phyloP scores from a whole-genome alignment of 2,797 vertebrate species.

The Eulemur albifrons region DNA sequence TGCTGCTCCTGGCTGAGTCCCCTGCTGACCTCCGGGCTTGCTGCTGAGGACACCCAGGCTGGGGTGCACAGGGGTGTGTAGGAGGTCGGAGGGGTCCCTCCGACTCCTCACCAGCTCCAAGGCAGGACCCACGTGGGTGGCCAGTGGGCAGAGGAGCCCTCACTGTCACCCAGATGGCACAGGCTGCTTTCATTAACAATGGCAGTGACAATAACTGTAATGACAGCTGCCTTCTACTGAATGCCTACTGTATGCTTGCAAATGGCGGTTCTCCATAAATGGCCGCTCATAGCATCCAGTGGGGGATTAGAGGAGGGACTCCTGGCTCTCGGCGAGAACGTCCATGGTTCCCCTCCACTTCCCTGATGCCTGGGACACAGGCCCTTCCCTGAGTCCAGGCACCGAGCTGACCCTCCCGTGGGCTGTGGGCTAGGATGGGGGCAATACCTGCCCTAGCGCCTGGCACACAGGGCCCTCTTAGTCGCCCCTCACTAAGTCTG shows the following conservation, averaged over 20 bases:
- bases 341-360: not conserved
- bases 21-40: not conserved
- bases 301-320: too few species aligned
- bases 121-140: fast-evolving
- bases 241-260: not conserved
- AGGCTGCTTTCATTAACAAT: not conserved
- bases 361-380: not conserved
- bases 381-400: not conserved
- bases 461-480: not conserved
- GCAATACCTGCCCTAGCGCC: not conserved
- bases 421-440: not conserved
- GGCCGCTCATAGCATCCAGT: not conserved
- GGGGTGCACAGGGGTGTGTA: fast-evolving
- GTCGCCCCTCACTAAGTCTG: not conserved
- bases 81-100: fast-evolving
- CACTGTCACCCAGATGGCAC: not conserved
- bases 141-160: not conserved
- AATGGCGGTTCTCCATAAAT: not conserved
- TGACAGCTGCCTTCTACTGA: fast-evolving
- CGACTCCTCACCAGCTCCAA: not conserved
- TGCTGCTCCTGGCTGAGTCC: not conserved
- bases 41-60: not conserved
- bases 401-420: not conserved
- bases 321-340: fast-evolving
- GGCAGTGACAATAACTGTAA: not conserved